These are phyloP conservation scores for Augiades crinisus DNA, from an alignment of 2,888 invertebrate genomes.

Conservation along the genomic window DNA sequence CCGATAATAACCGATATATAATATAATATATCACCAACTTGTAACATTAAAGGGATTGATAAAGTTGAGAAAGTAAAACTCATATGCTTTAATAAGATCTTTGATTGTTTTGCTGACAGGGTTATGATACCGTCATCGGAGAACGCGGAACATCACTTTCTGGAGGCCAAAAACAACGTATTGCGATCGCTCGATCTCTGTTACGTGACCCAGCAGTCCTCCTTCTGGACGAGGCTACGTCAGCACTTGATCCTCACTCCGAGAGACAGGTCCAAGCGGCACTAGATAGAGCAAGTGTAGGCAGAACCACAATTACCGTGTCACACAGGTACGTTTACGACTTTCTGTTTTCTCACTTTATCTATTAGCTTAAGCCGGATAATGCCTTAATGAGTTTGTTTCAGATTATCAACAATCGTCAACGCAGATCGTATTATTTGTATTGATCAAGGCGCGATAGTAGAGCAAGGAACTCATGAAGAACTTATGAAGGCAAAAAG, in stretches of 20 bases:
- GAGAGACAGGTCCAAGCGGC: constrained; percentile 91
- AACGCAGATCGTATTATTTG: constrained; percentile 87
- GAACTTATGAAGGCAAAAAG: constrained; percentile 85
- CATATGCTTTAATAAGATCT: too few relatives aligned
- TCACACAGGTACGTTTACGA: constrained; percentile 79
- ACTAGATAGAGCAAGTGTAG: constrained; percentile 85
- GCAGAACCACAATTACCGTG: constrained; percentile 88
- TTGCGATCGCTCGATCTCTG: constrained; percentile 91
- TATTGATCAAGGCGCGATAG: constrained; percentile 86
- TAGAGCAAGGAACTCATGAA: constrained; percentile 88
- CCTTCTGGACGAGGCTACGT: constrained; percentile 91
- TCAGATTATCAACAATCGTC: constrained; percentile 85
- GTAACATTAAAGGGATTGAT: too few relatives aligned
- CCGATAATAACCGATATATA: too few relatives aligned
- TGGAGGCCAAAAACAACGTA: constrained; percentile 92
- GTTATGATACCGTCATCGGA: constrained; percentile 90
- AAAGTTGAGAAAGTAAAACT: too few relatives aligned
- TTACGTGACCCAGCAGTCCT: constrained; percentile 88
- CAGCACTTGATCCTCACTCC: constrained; percentile 90
- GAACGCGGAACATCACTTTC: constrained; percentile 90
- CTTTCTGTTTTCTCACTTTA: too few relatives aligned
- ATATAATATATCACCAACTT: too few relatives aligned
- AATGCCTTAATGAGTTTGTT: constrained; percentile 21
- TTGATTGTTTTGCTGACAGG: constrained; percentile 55
- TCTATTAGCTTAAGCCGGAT: too few relatives aligned